Evolutionary conservation across 2,113 vertebrate species (phyloP).

Genomic region (Lepus americanus): DNA sequence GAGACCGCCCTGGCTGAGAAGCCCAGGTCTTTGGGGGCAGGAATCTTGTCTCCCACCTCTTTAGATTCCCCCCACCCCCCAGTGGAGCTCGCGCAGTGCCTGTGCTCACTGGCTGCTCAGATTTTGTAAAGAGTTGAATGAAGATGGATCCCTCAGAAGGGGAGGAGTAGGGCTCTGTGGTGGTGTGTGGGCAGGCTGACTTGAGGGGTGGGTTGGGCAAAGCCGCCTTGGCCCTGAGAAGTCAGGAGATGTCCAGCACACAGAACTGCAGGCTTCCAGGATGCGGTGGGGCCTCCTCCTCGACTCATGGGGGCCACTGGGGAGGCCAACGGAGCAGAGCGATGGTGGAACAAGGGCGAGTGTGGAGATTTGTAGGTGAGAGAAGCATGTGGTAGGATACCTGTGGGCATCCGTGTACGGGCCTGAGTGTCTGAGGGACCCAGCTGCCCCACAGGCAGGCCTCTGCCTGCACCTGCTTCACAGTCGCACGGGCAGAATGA

Average conservation of each 20-base stretch:
- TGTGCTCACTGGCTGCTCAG: not conserved
- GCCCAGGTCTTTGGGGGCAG: not conserved
- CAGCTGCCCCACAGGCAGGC: not conserved
- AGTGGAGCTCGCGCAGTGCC: not conserved
- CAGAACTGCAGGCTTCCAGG: too few relatives aligned
- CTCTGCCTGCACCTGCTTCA: not conserved
- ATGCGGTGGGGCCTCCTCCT: not conserved
- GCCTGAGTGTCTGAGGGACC: not conserved
- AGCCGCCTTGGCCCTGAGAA: not conserved
- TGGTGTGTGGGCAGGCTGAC: not conserved
- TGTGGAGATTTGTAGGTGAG: not conserved
- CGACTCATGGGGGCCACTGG: not conserved
- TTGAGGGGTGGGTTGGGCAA: not conserved
- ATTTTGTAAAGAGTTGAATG: not conserved
- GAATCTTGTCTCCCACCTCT: not conserved
- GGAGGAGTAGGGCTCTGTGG: not conserved
- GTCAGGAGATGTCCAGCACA: not conserved
- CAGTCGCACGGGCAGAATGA: not conserved
- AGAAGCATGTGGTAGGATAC: not conserved
- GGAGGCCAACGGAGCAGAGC: not conserved
- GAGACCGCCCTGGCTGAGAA: not conserved
- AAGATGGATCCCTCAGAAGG: not conserved
- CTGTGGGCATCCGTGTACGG: not conserved
- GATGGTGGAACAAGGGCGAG: not conserved
- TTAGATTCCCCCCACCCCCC: not conserved